Conservation (phyloP, 1,140 invertebrate genomes). For the Bombus soroeensis region DNA sequence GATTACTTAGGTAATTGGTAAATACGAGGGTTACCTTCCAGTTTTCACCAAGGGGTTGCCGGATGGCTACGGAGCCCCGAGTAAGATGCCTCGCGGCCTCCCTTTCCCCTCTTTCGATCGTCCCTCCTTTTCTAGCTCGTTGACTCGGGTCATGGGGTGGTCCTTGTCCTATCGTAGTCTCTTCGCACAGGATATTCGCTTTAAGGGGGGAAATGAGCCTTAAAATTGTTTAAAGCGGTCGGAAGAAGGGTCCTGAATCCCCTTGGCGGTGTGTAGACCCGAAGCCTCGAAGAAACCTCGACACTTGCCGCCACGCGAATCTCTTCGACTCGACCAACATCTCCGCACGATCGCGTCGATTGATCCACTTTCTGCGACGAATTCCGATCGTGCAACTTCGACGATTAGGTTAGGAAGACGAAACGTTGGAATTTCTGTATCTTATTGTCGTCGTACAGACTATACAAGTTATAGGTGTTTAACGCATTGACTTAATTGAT, state of each 20-base stretch:
- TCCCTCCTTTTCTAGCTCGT: slow-evolving; percentile 8
- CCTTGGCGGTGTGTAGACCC: slow-evolving; percentile 53
- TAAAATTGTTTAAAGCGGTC: slow-evolving; percentile 83
- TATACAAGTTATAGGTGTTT: too few species aligned
- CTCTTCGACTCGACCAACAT: slow-evolving; percentile 16
- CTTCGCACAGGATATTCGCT: slow-evolving; percentile 78
- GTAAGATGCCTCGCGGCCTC: slow-evolving; percentile 69
- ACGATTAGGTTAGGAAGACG: rapidly evolving
- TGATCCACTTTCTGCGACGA: neutral
- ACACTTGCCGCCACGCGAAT: slow-evolving; percentile 56
- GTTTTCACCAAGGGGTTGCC: slow-evolving; percentile 73
- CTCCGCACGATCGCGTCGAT: neutral
- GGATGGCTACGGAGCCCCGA: slow-evolving; percentile 58
- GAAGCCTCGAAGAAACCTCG: slow-evolving; percentile 62
- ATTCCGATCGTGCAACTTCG: neutral
- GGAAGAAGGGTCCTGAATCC: slow-evolving; percentile 74
- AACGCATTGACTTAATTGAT: too few species aligned
- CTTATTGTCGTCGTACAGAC: neutral
- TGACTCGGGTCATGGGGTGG: neutral
- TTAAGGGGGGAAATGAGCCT: slow-evolving; percentile 83
- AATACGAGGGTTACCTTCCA: slow-evolving; percentile 80
- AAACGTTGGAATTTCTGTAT: neutral
- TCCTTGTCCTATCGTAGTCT: slow-evolving; percentile 12
- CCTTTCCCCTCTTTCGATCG: slow-evolving; percentile 51
- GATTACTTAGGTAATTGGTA: slow-evolving; percentile 84